Evolutionary conservation across 2,888 invertebrate species (phyloP), one percentile per base, ranked within the genome.

Genomic region (Willowsia nigromaculata): DNA sequence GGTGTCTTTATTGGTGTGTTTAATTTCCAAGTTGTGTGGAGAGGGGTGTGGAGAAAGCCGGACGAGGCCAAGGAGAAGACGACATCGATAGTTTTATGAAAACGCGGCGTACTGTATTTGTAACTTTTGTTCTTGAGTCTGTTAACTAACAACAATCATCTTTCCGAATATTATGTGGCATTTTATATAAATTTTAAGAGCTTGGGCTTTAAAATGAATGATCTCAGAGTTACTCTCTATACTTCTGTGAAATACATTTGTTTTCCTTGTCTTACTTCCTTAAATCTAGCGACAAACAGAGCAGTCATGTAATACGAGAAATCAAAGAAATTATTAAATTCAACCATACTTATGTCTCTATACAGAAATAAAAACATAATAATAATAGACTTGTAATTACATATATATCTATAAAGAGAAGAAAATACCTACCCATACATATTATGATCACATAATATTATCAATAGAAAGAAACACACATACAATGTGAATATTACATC

Each of bases 181-280:
- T 86, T 80, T 85, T 47, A 74, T 86, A 65, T 86, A 50, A 80
- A 65, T 86, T 86, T 86, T 86, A 86, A 86, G 86, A 86, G 86
- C 86, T 86, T 86, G 80, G 80, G 86, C 80, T 80, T 86, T 80
- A 86, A 76, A 47, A 84, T 86, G 78, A 88, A 88, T 88, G 88
- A 88, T 88, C 88, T 88, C 88, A 88, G 82, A 88, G 82, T 88
- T 82, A 87, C 82, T 88, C 82, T 83, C 76, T 82, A n/a, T n/a
- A 71, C 43, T 22, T 53, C 53, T 53, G 22, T 71, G 74, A 80
- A 56, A 74, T 85, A 76, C 59, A 74, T 80, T 85, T 78, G 87
- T 87, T 86, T 87, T 81, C 87, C 71, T 56, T 71, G 37, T 81
- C 50, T 80, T 81, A 85, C 85, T 78, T 85, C 85, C 85, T 85